Evolutionary conservation across 2,113 vertebrate species (phyloP).

Genomic region (Gallinago media): DNA sequence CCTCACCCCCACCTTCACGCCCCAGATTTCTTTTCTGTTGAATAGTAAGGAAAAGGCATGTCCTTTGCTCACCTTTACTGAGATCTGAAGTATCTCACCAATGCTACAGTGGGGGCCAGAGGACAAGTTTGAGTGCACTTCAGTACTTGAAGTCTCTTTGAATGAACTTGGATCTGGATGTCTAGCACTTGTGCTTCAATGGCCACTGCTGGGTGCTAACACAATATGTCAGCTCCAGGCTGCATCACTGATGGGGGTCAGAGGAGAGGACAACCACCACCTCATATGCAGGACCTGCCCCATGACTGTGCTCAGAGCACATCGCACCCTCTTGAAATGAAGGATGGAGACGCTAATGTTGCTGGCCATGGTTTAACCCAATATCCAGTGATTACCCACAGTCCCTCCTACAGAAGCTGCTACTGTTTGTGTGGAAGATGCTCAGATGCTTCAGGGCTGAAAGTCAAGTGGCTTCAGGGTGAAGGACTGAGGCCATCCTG

Average conservation of each 20-base stretch:
- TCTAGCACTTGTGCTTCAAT: background rate
- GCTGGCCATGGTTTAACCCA: background rate
- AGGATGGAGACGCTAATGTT: background rate
- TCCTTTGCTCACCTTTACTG: background rate
- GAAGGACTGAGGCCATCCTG: background rate
- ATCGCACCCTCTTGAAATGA: background rate
- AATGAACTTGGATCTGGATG: background rate
- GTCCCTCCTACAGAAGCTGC: background rate
- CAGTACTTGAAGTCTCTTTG: background rate
- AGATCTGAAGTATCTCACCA: background rate
- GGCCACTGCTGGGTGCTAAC: background rate
- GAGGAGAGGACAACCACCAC: background rate
- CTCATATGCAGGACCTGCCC: background rate
- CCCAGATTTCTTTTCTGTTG: background rate
- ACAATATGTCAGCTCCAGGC: background rate
- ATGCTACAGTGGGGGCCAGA: background rate
- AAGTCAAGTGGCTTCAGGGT: background rate
- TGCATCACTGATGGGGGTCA: background rate
- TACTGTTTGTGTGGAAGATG: background rate
- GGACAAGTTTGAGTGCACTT: background rate
- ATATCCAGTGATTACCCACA: background rate
- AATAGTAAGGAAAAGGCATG: background rate
- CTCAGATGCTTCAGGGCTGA: background rate
- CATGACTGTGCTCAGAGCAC: background rate
- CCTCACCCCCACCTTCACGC: background rate